Conservation (phyloP, 2,888 invertebrate species). For the Endotricha flammealis region DNA sequence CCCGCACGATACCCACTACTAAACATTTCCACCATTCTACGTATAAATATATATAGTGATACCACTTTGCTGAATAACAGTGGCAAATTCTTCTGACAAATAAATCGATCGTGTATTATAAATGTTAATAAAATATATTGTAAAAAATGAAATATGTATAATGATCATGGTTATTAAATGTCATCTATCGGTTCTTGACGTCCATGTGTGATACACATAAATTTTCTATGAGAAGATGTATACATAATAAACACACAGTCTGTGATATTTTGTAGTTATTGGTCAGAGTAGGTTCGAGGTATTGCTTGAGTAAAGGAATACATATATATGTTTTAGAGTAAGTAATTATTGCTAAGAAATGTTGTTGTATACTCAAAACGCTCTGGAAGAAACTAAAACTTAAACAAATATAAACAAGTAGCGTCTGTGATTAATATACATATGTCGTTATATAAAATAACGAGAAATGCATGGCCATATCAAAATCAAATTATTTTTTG, state of each 20-base stretch:
- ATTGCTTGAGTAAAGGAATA: slow-evolving; percentile 70
- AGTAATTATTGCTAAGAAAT: slow-evolving; percentile 70
- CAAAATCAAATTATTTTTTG: slow-evolving; percentile 64
- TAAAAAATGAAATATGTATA: slow-evolving; percentile 54
- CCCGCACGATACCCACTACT: slow-evolving; percentile 11
- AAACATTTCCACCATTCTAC: slow-evolving; percentile 24
- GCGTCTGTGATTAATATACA: slow-evolving; percentile 74
- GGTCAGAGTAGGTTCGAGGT: slow-evolving; percentile 73
- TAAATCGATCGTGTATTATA: slow-evolving; percentile 58
- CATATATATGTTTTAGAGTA: slow-evolving; percentile 70
- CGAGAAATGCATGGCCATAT: slow-evolving; percentile 72
- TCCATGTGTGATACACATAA: slow-evolving; percentile 77
- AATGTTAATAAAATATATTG: slow-evolving; percentile 54
- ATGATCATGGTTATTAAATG: slow-evolving; percentile 67
- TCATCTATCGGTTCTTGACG: slow-evolving; percentile 74
- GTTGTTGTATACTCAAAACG: slow-evolving; percentile 62
- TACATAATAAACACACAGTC: slow-evolving; percentile 78
- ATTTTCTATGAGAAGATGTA: slow-evolving; percentile 77
- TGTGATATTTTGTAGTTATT: slow-evolving; percentile 79
- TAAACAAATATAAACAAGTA: slow-evolving; percentile 54
- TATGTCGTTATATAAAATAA: slow-evolving; percentile 61
- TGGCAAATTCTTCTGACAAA: slow-evolving; percentile 66
- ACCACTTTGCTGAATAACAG: slow-evolving; percentile 42
- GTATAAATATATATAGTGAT: slow-evolving; percentile 21
- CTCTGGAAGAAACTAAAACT: slow-evolving; percentile 45